Evolutionary conservation across 2,888 invertebrate species (phyloP).

Genomic region (Oxyteleia sp.): DNA sequence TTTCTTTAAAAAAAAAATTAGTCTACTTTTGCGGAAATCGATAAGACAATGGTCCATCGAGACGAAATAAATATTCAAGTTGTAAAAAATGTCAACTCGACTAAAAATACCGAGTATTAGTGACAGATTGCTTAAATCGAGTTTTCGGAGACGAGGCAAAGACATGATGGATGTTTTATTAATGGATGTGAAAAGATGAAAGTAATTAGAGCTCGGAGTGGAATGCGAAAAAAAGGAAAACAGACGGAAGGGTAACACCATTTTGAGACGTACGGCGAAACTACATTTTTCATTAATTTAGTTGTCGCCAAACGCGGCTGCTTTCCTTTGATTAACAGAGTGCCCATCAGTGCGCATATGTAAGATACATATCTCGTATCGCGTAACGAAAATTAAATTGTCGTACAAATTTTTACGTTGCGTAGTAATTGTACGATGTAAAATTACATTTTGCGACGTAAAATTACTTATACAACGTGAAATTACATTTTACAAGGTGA

Average conservation of each 20-base stretch:
- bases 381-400: too few species aligned
- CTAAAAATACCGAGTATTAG: constrained; percentile 20
- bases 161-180: constrained; percentile 55
- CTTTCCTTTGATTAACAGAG: not conserved
- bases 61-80: constrained; percentile 7
- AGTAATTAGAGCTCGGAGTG: constrained; percentile 25
- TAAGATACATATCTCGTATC: too few species aligned
- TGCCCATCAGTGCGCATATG: too few species aligned
- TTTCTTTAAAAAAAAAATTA: constrained; percentile 10
- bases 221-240: constrained; percentile 10
- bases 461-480: too few species aligned
- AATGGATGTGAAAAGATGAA: constrained; percentile 40
- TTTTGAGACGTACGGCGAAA: not conserved
- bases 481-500: too few species aligned
- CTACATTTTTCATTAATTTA: not conserved
- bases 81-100: constrained; percentile 12
- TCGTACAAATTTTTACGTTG: too few species aligned
- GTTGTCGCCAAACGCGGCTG: not conserved
- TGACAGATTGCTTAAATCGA: constrained; percentile 22
- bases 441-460: too few species aligned
- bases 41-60: not conserved
- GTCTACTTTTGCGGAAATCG: not conserved
- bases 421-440: too few species aligned
- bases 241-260: not conserved
- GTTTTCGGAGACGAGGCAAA: constrained; percentile 14